A percentile compares a stretch with the other conserved stretches of the same genome.
These are phyloP conservation scores for Syrrhaptes paradoxus DNA, from an alignment of 2,113 vertebrate species.

Conservation along the genomic window DNA sequence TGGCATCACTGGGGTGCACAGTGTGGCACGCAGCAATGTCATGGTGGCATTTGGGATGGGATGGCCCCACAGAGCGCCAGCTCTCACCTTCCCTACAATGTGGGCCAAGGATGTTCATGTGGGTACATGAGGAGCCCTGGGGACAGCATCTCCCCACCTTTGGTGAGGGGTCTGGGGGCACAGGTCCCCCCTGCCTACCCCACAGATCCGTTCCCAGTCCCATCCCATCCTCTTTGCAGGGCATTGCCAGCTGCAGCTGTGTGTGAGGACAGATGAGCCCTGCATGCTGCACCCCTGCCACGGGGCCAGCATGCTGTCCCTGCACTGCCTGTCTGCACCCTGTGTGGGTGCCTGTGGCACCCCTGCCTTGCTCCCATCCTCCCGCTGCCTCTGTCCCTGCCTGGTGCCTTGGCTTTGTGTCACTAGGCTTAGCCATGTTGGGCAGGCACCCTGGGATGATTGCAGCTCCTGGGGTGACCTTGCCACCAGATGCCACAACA, in stretches of 20 bases:
- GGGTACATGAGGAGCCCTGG: not conserved
- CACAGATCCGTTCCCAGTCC: not conserved
- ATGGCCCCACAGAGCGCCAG: not conserved
- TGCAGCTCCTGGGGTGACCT: not conserved
- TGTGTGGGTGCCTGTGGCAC: rapidly evolving
- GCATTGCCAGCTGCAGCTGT: rapidly evolving
- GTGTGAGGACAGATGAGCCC: rapidly evolving
- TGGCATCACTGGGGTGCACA: not conserved
- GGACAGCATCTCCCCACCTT: not conserved
- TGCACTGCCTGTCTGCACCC: not conserved
- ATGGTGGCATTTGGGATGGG: rapidly evolving
- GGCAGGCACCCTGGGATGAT: not conserved
- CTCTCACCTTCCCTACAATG: not conserved
- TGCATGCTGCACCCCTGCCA: not conserved
- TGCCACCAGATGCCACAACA: not conserved
- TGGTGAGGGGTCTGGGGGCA: not conserved
- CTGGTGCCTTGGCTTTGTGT: not conserved
- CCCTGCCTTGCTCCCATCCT: not conserved
- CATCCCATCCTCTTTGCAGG: rapidly evolving
- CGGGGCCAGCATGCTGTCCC: not conserved
- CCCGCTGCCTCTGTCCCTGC: not conserved
- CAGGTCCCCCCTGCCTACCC: not conserved
- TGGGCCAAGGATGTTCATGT: not conserved
- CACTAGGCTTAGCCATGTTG: not conserved
- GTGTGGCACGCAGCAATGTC: not conserved